Base-by-base conservation (phyloP, 1,140 invertebrate genomes). In the Drosophila jambulina region DNA sequence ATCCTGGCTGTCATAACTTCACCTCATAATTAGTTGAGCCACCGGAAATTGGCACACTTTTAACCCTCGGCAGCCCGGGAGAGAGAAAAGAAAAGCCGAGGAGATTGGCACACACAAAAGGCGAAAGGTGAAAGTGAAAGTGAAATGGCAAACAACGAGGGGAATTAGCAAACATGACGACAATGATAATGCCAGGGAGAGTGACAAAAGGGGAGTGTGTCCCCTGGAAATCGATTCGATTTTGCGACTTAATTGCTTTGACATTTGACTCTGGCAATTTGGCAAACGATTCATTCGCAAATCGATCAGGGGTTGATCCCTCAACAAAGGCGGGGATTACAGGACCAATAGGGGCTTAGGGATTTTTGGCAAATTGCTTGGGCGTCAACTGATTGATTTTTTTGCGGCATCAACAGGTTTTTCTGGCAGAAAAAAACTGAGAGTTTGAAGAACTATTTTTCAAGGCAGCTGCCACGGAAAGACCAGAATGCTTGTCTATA, bases 91-190 rank as follows among this genome's bases (percentile, higher is more conserved):
- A 75, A 80, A 83, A 57, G 60, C 53, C 15, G 69, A 75, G 62
- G 69, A 61, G 78, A 77, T 77, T 84, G 69, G 71, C 60, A 61
- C n/a, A 58, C 48, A 60, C 46, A 48, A 23, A 48, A 45, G 54
- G 25, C 53, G 4, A 27, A 27, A 57, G 58, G 38, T 40, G 74
- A 56, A 65, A 77, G 74, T 45, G 62, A 77, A 77, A 76, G 74
- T 45, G 62, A 77, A 77, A 84, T 78, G 71, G 80, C 74, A 62
- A 80, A 77, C 83, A 80, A 87, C 77, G 88, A 90, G 65, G 49
- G 84, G 85, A 84, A 88, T 88, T 88, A 88, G 85, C 84, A 88
- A 88, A 90, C 84, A 88, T 88, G 85, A 88, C 85, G 85, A 88
- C 84, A 88, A 68, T 83, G 85, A 78, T 78, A 88, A 84, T 84